Conservation (phyloP, 1,140 invertebrate species). For the Microplitis mediator region DNA sequence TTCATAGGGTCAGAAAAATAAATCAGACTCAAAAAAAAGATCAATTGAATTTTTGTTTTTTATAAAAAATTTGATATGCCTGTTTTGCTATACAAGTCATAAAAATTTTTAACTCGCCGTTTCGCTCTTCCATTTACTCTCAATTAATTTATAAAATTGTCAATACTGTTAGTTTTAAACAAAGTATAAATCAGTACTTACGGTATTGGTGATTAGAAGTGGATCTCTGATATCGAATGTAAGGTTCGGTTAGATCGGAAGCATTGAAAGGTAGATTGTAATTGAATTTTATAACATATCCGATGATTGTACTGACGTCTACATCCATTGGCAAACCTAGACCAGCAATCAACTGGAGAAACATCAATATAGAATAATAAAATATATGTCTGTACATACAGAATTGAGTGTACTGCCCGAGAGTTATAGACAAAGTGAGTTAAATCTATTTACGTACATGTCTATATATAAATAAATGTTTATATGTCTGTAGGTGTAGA, state of each 20-base stretch:
- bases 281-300: slow-evolving; percentile 62
- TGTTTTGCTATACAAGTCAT: no score
- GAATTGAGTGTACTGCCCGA: not conserved
- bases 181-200: not conserved
- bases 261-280: slow-evolving; percentile 59
- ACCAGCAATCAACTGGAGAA: slow-evolving; percentile 57
- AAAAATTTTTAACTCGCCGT: no score
- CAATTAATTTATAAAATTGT: no score
- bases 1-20: no score
- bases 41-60: no score
- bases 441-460: no score
- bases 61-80: no score
- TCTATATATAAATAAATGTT: not conserved
- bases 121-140: no score
- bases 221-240: slow-evolving; percentile 55
- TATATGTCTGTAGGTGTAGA: not conserved
- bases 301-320: slow-evolving; percentile 60
- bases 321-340: slow-evolving; percentile 62
- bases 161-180: no score
- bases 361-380: slow-evolving; percentile 11
- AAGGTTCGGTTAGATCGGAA: slow-evolving; percentile 54
- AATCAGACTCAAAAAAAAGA: no score
- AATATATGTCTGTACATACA: not conserved
- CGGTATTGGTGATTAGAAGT: slow-evolving; percentile 23
- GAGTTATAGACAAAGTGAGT: not conserved